Evolutionary conservation across 2,888 invertebrate species (phyloP), one percentile per base, ranked within the genome.

Genomic region (Acanthacorydalis orientalis): DNA sequence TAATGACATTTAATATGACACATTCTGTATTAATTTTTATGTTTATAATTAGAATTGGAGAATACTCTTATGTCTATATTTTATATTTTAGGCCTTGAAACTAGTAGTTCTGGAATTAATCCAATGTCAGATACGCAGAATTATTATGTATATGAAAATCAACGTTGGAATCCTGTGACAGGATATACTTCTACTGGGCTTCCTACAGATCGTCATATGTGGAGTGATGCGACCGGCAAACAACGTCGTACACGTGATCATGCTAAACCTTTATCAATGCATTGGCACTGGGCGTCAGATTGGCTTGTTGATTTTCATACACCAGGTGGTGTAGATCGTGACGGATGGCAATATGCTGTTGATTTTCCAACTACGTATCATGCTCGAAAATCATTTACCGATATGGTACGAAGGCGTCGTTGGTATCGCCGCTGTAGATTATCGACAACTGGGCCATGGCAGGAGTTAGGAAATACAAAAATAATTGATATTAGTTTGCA

Each of bases 341-440:
- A 91, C 54, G 93, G 93, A 2, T 93, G 93, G 93, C 93, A 93
- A 60, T 93, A 92, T 64, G 91, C 92, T 1, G 82, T 87, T 1
- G 91, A 92, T 66, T 92, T 93, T 60, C 89, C 91, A 1, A 78
- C 86, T 1, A 77, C 80, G 9, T 92, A 88, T 64, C 91, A 90
- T 59, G 81, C 82, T 0, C 78, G 81, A 56, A 90, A 89, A 65
- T 75, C 83, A 53, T 83, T 91, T 53, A 89, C 89, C 0, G 92
- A 92, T 64, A 89, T 88, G 59, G 91, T 91, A 0, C 73, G 92
- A 23, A 73, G 90, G 11, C 70, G 89, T 40, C 70, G 88, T 46
- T 91, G 90, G 90, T 79, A 78, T 57, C 75, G 89, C 55, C 79
- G 83, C 58, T 89, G 90, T 57, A 81, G 84, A 51, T 70, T 91